A percentile compares a stretch with the other conserved stretches of the same genome.
phyloP scores from a whole-genome alignment of 2,113 vertebrate species.

The Tetrao urogallus region DNA sequence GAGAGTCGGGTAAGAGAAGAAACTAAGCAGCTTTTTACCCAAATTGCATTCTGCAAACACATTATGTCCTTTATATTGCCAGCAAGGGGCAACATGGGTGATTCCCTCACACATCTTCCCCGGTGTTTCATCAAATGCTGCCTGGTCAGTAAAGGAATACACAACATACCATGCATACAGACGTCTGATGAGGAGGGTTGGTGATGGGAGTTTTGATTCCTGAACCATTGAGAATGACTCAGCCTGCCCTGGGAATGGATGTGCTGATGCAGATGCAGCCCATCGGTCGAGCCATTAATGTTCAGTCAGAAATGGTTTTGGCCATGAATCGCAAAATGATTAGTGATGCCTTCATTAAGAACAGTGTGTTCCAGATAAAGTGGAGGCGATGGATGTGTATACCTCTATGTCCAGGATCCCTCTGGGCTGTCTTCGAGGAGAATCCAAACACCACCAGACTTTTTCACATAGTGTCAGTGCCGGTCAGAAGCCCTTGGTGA shows the following conservation, averaged over 20 bases:
- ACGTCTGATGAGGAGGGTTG: rapidly evolving
- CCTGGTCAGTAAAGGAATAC: not conserved
- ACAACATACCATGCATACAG: rapidly evolving
- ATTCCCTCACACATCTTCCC: not conserved
- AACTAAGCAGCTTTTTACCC: not conserved
- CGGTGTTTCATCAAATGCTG: not conserved
- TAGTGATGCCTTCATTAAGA: not conserved
- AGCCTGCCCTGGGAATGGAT: rapidly evolving
- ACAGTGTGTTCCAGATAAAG: not conserved
- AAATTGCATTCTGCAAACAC: not conserved
- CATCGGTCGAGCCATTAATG: not conserved
- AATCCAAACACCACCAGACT: rapidly evolving
- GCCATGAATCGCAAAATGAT: not conserved
- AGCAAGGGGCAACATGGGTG: not conserved
- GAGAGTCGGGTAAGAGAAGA: not conserved
- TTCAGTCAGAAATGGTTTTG: not conserved
- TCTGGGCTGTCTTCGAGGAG: not conserved
- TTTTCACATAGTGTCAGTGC: rapidly evolving
- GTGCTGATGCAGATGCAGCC: not conserved
- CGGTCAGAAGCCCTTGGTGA: not conserved
- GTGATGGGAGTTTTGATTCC: rapidly evolving
- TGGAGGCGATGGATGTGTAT: rapidly evolving
- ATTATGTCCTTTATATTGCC: not conserved
- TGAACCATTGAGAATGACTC: rapidly evolving
- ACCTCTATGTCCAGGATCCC: not conserved